Percentiles rank a stretch among this genome's conserved stretches.
These are phyloP conservation scores for Dendropsophus ebraccatus DNA, from an alignment of 2,113 vertebrate genomes.

Conservation along the genomic window DNA sequence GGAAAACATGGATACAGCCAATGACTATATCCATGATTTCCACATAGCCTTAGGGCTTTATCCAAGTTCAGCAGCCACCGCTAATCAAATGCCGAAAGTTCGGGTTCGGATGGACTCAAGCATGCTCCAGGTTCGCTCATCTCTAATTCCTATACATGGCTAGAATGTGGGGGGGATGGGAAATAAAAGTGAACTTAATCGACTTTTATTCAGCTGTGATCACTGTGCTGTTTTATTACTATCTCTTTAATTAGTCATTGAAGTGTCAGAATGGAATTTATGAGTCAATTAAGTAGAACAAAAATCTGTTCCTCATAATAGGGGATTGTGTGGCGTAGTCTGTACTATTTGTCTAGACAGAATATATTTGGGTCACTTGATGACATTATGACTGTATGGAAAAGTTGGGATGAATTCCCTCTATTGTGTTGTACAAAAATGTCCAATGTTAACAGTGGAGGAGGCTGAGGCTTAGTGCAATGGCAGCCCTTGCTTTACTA, in stretches of 20 bases:
- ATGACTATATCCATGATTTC: too few species aligned
- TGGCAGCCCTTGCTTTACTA: neutral
- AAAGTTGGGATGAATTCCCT: slow-evolving; percentile 47
- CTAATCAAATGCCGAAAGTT: too few species aligned
- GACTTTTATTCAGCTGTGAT: neutral
- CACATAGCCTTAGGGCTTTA: too few species aligned
- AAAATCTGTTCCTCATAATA: slow-evolving; percentile 39
- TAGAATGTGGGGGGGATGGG: neutral
- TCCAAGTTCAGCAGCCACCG: too few species aligned
- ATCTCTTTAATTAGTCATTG: slow-evolving; percentile 47
- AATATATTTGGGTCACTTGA: slow-evolving; percentile 48
- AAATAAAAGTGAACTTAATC: neutral
- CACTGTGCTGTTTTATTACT: slow-evolving; percentile 1
- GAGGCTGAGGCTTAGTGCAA: neutral
- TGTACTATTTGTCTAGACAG: slow-evolving; percentile 49
- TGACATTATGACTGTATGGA: slow-evolving; percentile 46
- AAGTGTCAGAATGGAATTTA: slow-evolving; percentile 48
- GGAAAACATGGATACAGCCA: too few species aligned
- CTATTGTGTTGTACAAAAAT: slow-evolving; percentile 34
- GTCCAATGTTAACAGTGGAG: slow-evolving; percentile 3
- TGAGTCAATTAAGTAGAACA: slow-evolving; percentile 50
- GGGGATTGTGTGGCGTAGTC: slow-evolving; percentile 25
- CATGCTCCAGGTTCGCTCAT: too few species aligned
- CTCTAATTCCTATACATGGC: neutral
- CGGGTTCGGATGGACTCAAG: too few species aligned